Evolutionary conservation across 2,888 invertebrate species (phyloP), one percentile per base, ranked within the genome.

Genomic region (Tipula unca): DNA sequence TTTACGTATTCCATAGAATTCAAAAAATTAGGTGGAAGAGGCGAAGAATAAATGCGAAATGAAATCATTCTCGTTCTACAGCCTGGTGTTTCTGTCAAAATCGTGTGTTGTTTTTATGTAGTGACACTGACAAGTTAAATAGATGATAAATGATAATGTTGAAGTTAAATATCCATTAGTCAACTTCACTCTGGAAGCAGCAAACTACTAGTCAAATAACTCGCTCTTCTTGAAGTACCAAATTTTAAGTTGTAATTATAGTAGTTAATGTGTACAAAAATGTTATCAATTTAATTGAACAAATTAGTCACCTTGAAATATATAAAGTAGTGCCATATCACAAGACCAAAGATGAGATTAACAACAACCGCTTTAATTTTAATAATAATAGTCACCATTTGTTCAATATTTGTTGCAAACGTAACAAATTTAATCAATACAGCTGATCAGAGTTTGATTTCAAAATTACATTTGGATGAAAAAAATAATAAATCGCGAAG

Each of bases 341-440:
- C n/a, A 29, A 29, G 13, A 82, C 82, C 69, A n/a, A 48, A n/a
- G n/a, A 83, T 83, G 83, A n/a, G 83, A 83, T 83, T 83, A 17
- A 39, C 84, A 17, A 36, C 14, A 90, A 92, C 92, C 86, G 92
- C 94, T 14, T 89, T 94, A 87, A 91, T 94, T 87, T 89, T 94
- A 86, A 89, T 95, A 86, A 91, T 93, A 89, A 91, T 93, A 86
- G 92, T 95, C 88, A 90, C 95, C 87, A 90, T 94, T 88, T 90
- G 94, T 85, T 94, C 95, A 85, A 92, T 95, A 88, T 92, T 95
- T 88, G 92, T 95, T 88, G 94, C 95, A 29, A 94, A 94, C 91
- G 92, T 95, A 87, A 92, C 94, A 85, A 94, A 93, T 90, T 91
- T 94, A 87, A 93, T 95, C 87, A 93, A 93, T 87, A 93, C 94